Evolutionary conservation across 2,797 vertebrate species (phyloP).

Genomic region (Setipinna tenuifilis): DNA sequence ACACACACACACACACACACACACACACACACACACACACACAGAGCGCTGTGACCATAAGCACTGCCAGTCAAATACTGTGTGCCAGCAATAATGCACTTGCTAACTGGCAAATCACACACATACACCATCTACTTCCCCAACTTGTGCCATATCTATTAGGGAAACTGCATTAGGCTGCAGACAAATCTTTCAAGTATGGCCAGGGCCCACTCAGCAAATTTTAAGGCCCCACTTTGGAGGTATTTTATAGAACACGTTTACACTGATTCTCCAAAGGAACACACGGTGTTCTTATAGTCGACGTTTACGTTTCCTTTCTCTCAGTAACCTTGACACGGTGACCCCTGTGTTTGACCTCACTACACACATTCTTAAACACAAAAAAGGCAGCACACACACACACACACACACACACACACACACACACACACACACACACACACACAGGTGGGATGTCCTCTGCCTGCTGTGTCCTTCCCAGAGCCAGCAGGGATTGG

Average conservation of each 20-base stretch:
- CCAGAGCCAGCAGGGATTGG: background rate
- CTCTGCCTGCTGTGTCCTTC: background rate
- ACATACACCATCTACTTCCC: background rate
- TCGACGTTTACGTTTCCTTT: background rate
- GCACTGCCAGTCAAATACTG: background rate
- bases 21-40: background rate
- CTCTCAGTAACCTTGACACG: background rate
- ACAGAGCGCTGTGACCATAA: background rate
- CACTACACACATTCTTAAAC: background rate
- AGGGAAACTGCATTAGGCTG: background rate
- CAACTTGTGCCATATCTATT: background rate
- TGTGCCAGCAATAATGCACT: too few species aligned
- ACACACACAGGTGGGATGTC: background rate
- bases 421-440: background rate
- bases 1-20: background rate
- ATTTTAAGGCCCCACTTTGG: too few species aligned
- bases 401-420: background rate
- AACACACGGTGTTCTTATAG: too few species aligned
- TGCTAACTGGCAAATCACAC: background rate
- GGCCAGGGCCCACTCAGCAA: background rate
- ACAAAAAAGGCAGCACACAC: background rate
- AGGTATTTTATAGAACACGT: too few species aligned
- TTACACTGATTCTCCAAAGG: too few species aligned
- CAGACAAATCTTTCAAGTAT: background rate
- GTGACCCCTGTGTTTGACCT: background rate